Evolutionary conservation across 2,888 invertebrate genomes (phyloP).

Genomic region (Shargacucullia verbasci): DNA sequence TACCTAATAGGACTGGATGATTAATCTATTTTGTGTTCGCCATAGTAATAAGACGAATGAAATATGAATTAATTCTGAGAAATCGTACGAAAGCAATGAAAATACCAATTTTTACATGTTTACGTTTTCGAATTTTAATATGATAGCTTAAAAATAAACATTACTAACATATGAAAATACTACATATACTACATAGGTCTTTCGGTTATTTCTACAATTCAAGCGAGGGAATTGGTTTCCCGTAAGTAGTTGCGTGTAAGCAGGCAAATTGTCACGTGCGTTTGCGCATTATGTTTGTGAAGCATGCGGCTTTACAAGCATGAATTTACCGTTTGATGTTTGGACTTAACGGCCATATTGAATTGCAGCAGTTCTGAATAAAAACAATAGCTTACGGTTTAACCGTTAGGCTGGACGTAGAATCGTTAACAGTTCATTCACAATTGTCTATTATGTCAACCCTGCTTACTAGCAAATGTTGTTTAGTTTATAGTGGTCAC

Average conservation of each 20-base stretch:
- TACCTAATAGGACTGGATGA: slow-evolving; percentile 32
- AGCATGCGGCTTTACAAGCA: slow-evolving; percentile 5
- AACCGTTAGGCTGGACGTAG: not conserved
- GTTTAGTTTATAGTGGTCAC: too few relatives aligned
- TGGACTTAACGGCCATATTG: slow-evolving; percentile 18
- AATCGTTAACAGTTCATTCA: not conserved
- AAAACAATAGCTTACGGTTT: too few relatives aligned
- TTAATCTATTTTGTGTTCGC: slow-evolving; percentile 35
- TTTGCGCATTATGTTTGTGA: slow-evolving; percentile 17
- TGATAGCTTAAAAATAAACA: not conserved
- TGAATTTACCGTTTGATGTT: slow-evolving; percentile 21
- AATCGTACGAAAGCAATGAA: not conserved
- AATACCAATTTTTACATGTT: too few relatives aligned
- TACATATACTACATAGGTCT: too few relatives aligned
- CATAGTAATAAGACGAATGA: slow-evolving; percentile 25
- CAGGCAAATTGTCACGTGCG: slow-evolving; percentile 12
- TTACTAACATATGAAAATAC: too few relatives aligned
- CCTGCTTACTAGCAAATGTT: too few relatives aligned
- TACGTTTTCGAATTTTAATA: not conserved
- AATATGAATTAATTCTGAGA: slow-evolving; percentile 11
- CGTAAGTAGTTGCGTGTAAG: slow-evolving; percentile 6
- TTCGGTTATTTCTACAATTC: not conserved
- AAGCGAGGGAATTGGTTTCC: slow-evolving; percentile 2
- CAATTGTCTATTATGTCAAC: not conserved
- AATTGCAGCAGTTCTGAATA: not conserved